A percentile compares a stretch with the other conserved stretches of the same genome.
Evolutionary conservation across 2,113 vertebrate species (phyloP).

Genomic region (Silurus meridionalis): DNA sequence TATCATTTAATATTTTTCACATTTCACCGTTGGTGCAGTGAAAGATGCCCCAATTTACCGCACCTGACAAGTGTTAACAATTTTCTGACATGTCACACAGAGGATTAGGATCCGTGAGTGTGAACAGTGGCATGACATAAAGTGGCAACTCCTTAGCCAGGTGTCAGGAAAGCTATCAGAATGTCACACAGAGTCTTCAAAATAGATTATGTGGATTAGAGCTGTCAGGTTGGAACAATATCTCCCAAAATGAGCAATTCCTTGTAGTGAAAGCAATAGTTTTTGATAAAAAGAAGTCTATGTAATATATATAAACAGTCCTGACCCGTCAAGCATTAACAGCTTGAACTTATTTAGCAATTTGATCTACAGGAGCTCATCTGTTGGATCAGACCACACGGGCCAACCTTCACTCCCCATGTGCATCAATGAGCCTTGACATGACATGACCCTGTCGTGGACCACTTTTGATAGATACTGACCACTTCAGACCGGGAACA

Average conservation of each 20-base stretch:
- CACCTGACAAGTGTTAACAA: neutral
- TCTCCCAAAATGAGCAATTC: neutral
- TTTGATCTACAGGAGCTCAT: no score
- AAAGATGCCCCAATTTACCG: neutral
- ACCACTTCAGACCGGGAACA: no score
- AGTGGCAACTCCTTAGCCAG: neutral
- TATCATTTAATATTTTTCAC: neutral
- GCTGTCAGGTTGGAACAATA: neutral
- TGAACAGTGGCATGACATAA: neutral
- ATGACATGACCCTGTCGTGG: no score
- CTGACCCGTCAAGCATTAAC: no score
- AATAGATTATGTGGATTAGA: neutral
- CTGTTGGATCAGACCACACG: no score
- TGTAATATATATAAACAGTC: no score
- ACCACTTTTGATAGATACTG: no score
- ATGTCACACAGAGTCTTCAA: neutral
- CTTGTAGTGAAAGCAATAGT: no score
- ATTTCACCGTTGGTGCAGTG: neutral
- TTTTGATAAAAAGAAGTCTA: no score
- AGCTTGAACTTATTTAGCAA: no score
- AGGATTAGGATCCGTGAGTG: neutral
- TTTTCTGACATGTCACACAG: constrained; percentile 22
- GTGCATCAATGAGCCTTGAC: no score
- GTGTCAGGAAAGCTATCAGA: neutral
- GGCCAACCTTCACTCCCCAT: no score